Conservation (phyloP, 2,888 invertebrate genomes). For the Cephus rjabovi region DNA sequence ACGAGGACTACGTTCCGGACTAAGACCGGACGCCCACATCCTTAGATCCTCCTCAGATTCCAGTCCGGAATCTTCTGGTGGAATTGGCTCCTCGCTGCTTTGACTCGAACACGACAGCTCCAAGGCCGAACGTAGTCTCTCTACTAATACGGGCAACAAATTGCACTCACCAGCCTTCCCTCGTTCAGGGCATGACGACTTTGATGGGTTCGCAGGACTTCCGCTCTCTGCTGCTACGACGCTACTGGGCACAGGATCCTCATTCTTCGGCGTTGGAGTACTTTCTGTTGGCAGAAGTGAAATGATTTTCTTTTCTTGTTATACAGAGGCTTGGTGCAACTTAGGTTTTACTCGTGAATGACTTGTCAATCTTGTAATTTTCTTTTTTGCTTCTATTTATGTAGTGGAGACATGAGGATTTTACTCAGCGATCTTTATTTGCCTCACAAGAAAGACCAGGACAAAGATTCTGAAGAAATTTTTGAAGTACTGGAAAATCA, state of each 20-base stretch:
- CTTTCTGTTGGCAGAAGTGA: constrained; percentile 28
- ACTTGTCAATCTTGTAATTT: neutral
- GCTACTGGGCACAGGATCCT: constrained; percentile 33
- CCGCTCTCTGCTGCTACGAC: constrained; percentile 11
- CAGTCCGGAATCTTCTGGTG: constrained; percentile 74
- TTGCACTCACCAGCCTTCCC: constrained; percentile 59
- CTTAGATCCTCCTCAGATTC: constrained; percentile 79
- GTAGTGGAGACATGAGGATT: neutral
- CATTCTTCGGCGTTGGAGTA: constrained; percentile 29
- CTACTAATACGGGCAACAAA: constrained; percentile 66
- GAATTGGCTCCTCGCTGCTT: constrained; percentile 53
- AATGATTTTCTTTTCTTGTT: constrained; percentile 39
- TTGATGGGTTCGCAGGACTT: neutral
- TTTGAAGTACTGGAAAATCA: neutral
- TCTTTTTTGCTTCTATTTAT: neutral
- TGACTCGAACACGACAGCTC: constrained; percentile 49
- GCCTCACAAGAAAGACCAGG: neutral
- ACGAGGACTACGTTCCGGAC: constrained; percentile 51
- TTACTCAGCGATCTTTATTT: neutral
- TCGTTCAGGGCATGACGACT: neutral
- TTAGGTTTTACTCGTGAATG: neutral
- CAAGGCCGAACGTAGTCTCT: constrained; percentile 65
- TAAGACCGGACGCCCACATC: constrained; percentile 68
- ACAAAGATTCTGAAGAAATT: neutral
- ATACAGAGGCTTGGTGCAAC: constrained; percentile 42